A percentile compares a stretch with the other conserved stretches of the same genome.
Conservation (phyloP, 1,140 invertebrate species). For the Gryllus bimaculatus region DNA sequence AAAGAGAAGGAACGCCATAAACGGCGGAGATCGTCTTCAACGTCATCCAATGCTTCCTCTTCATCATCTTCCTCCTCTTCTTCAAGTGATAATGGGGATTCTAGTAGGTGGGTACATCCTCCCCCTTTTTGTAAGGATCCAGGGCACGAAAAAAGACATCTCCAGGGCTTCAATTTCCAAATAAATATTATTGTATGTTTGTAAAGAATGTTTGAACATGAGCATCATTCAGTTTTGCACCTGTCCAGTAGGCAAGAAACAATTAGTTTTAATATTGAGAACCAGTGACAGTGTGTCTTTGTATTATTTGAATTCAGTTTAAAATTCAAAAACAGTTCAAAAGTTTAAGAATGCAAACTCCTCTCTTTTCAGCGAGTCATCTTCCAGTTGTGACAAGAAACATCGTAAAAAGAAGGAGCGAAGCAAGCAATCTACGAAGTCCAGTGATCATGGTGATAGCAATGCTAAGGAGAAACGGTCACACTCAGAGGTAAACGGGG, state of each 20-base stretch:
- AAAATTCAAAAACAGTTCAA: no score
- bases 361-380: conserved; percentile 16
- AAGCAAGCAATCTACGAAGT: conserved; percentile 8
- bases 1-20: conserved; percentile 23
- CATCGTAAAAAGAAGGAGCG: conserved; percentile 18
- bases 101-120: conserved; percentile 18
- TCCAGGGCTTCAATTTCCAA: no score
- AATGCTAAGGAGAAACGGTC: conserved; percentile 19
- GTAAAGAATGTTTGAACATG: no score
- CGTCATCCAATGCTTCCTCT: conserved; percentile 11
- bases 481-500: conserved; percentile 19
- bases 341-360: not conserved
- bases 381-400: conserved; percentile 13
- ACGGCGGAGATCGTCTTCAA: conserved; percentile 17
- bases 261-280: no score
- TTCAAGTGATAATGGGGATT: conserved; percentile 19
- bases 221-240: no score
- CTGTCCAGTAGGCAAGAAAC: no score
- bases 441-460: not conserved
- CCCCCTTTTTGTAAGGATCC: no score
- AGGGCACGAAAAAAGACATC: no score
- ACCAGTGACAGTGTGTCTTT: no score
- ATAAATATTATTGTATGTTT: no score
- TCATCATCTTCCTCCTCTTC: conserved; percentile 14
- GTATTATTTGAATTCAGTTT: no score